Conservation (phyloP, 2,888 invertebrate genomes). For the Brenthis hecate region DNA sequence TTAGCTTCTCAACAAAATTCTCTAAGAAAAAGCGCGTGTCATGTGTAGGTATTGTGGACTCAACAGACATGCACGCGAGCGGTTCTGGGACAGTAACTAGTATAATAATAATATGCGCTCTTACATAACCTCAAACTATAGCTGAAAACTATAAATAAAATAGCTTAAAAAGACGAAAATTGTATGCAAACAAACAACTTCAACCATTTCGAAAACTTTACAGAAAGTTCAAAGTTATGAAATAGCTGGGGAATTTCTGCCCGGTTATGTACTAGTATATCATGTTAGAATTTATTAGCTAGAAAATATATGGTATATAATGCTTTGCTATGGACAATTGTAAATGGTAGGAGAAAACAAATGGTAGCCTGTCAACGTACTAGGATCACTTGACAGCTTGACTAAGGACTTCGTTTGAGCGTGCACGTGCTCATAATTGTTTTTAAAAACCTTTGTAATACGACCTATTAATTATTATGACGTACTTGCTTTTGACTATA, state of each 20-base stretch:
- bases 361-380: slow-evolving; percentile 28
- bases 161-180: slow-evolving; percentile 19
- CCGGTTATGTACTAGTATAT: slow-evolving; percentile 10
- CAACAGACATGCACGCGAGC: too few relatives aligned
- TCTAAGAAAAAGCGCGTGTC: too few relatives aligned
- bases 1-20: too few relatives aligned
- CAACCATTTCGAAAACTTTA: slow-evolving; percentile 13
- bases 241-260: slow-evolving; percentile 9
- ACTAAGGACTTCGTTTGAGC: slow-evolving; percentile 23
- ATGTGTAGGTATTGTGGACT: too few relatives aligned
- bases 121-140: slow-evolving; percentile 5
- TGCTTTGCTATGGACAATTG: slow-evolving; percentile 24
- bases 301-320: slow-evolving; percentile 28
- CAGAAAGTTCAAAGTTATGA: slow-evolving; percentile 11
- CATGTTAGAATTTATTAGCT: slow-evolving; percentile 28
- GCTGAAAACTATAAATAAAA: slow-evolving; percentile 9
- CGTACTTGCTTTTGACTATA: too few relatives aligned
- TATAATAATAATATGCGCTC: slow-evolving; percentile 1
- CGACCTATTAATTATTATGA: slow-evolving; percentile 1
- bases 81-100: too few relatives aligned
- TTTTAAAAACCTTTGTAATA: slow-evolving; percentile 27
- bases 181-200: slow-evolving; percentile 20
- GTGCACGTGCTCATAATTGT: slow-evolving; percentile 25
- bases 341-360: slow-evolving; percentile 28
- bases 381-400: slow-evolving; percentile 28